Evolutionary conservation across 2,113 vertebrate species (phyloP), one percentile per base, ranked within the genome.

Genomic region (Rhynchopsitta pachyrhyncha): DNA sequence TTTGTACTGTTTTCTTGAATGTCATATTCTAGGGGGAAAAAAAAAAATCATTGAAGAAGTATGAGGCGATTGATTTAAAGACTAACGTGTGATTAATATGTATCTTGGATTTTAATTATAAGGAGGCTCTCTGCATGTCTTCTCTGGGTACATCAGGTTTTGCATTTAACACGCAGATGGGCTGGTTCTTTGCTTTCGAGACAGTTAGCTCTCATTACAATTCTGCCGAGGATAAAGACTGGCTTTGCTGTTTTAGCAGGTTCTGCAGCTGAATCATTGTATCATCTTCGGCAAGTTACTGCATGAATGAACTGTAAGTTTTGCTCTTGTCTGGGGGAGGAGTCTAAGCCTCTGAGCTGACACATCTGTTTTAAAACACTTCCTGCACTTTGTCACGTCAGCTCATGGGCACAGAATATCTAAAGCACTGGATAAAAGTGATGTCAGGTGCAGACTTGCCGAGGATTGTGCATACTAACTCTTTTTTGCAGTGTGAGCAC

Each of bases 321-420:
- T 74, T 93, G 13, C 9, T 81, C 28, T 24, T 57, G 39, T 39
- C 50, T 52, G 12, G 31, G 42, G 71, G 25, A 81, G 41, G 25
- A 37, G 28, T 74, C 85, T 79, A 50, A 82, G 42, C 6, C 39
- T 4, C 50, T 68, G 44, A 44, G 44, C 44, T 19, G 44, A 44
- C 44, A 47, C 42, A 75, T 52, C 37, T 3, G 5, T 10, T 85
- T 81, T 33, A 53, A 46, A 76, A 5, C 46, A 14, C 23, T 71
- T 88, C 41, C n/a, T 44, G 14, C 27, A 16, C 49, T 69, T 52
- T 73, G 29, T 37, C n/a, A 44, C 41, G 9, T 71, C n/a, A 63
- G 37, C 47, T 80, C 13, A 24, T 0, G 0, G 16, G 23, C 33
- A 47, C 0, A 41, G 55, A 71, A 46, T 63, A 70, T 2, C n/a